Evolutionary conservation across 1,140 invertebrate genomes (phyloP).

Genomic region (Polyergus mexicanus): DNA sequence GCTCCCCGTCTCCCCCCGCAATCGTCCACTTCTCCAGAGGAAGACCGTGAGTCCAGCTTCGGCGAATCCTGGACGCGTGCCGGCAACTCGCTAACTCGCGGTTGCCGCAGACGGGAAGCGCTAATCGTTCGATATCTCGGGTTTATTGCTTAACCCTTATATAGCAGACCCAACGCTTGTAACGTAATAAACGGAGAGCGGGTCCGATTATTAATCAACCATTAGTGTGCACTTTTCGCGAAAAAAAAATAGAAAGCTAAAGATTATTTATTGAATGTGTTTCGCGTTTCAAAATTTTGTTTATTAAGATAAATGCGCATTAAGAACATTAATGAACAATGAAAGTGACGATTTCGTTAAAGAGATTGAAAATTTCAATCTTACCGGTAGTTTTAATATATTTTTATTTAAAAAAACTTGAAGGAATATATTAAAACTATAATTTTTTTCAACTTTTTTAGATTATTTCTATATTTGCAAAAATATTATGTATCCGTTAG

Average conservation of each 20-base stretch:
- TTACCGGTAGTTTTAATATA: too few species aligned
- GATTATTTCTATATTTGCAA: background rate
- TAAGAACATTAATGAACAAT: background rate
- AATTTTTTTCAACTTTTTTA: too few species aligned
- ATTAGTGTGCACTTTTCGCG: constrained; percentile 24
- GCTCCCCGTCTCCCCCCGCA: constrained; percentile 45
- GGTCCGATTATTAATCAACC: constrained; percentile 25
- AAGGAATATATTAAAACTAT: too few species aligned
- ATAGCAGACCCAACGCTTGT: constrained; percentile 5
- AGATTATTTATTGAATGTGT: background rate
- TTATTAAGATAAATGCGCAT: background rate
- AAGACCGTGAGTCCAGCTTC: constrained; percentile 74
- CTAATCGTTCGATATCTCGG: constrained; percentile 56
- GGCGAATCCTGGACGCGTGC: constrained; percentile 80
- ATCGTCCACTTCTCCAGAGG: constrained; percentile 39
- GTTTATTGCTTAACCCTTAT: constrained; percentile 40
- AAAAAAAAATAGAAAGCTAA: background rate
- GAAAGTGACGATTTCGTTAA: too few species aligned
- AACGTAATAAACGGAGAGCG: constrained; percentile 19
- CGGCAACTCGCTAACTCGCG: constrained; percentile 64
- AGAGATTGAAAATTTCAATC: too few species aligned
- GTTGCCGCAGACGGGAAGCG: constrained; percentile 59
- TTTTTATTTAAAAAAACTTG: too few species aligned
- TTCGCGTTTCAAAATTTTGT: background rate
- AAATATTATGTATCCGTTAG: background rate